phyloP scores from a whole-genome alignment of 2,888 invertebrate species.

The Dryococelus australis region DNA sequence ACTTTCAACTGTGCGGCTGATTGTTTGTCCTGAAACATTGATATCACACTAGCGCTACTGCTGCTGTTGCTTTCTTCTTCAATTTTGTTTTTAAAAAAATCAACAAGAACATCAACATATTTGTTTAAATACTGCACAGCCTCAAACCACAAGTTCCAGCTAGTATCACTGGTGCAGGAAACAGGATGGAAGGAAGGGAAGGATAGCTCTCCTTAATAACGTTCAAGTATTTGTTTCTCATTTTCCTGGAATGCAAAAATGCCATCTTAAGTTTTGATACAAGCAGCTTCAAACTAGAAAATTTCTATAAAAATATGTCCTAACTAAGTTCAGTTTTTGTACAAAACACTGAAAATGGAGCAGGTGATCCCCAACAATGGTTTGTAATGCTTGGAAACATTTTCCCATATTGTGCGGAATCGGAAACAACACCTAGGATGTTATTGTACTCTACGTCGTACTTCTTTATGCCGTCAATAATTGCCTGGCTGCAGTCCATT shows the following conservation, averaged over 20 bases:
- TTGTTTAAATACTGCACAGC: not conserved
- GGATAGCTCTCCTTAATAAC: not conserved
- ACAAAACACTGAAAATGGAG: not conserved
- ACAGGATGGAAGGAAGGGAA: not conserved
- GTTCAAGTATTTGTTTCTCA: constrained; percentile 17
- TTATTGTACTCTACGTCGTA: not conserved
- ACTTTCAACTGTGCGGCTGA: not conserved
- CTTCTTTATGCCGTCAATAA: not conserved
- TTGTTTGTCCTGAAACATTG: not conserved
- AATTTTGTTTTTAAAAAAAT: not conserved
- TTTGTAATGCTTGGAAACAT: not conserved
- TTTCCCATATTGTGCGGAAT: not conserved
- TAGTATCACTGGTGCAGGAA: not conserved
- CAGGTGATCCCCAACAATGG: constrained; percentile 18
- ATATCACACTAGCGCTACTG: not conserved
- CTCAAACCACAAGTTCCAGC: not conserved
- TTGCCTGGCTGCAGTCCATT: not conserved
- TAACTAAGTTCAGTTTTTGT: constrained; percentile 17
- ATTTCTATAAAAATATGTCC: not conserved
- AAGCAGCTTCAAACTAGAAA: not conserved
- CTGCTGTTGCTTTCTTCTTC: not conserved
- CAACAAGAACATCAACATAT: not conserved
- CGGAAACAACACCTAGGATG: constrained; percentile 19
- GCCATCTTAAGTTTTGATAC: not conserved
- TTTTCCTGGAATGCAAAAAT: constrained; percentile 18